These are phyloP conservation scores for Beaufortia kweichowensis DNA, from an alignment of 2,113 vertebrate species.

Conservation along the genomic window DNA sequence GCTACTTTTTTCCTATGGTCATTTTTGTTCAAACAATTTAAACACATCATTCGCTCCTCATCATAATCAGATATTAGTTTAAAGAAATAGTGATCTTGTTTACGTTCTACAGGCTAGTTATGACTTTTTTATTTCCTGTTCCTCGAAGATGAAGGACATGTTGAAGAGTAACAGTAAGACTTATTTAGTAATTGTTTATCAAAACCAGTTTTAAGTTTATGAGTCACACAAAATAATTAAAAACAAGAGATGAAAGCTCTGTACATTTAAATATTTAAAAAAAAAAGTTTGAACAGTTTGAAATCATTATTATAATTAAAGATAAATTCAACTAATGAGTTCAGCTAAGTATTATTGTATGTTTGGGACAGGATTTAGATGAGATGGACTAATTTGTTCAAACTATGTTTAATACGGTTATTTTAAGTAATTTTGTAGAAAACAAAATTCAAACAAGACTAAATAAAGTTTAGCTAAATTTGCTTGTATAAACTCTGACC, in stretches of 20 bases:
- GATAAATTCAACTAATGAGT: not conserved
- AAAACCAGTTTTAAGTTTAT: not conserved
- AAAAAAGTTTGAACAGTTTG: not conserved
- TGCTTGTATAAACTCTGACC: not conserved
- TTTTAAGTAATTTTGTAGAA: no score
- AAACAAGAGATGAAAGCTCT: not conserved
- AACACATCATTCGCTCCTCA: not conserved
- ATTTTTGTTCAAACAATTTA: no score
- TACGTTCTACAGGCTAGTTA: not conserved
- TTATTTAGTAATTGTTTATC: not conserved
- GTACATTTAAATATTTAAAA: no score
- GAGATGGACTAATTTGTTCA: not conserved
- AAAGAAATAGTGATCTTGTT: not conserved
- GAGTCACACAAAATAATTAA: not conserved
- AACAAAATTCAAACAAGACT: not conserved
- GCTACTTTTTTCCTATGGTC: no score
- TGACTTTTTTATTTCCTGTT: not conserved
- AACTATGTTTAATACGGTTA: not conserved
- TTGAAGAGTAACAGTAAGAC: not conserved
- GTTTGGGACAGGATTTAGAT: not conserved
- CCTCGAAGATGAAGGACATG: not conserved
- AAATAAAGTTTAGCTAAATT: not conserved
- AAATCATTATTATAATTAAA: not conserved
- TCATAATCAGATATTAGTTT: not conserved
- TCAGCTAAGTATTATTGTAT: not conserved